Evolutionary conservation across 2,113 vertebrate genomes (phyloP).

Genomic region (Spea multiplicata): DNA sequence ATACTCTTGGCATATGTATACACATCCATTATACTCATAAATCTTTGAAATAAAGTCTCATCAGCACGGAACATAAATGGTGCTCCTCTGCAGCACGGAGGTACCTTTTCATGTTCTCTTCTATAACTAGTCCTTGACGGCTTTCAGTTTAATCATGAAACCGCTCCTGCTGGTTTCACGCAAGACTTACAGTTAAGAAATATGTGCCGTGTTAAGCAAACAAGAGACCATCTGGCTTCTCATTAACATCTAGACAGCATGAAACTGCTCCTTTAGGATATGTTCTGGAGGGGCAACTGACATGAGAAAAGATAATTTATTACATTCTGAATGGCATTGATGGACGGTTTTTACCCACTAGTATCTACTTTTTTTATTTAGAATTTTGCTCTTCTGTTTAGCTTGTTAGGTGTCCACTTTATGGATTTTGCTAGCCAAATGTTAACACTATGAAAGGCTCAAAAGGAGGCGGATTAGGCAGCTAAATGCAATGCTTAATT

Average conservation of each 20-base stretch:
- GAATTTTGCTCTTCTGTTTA: background rate
- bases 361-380: conserved; percentile 6
- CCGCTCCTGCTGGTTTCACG: conserved; percentile 23
- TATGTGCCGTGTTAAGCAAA: conserved; percentile 41
- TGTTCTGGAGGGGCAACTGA: conserved; percentile 20
- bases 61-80: conserved; percentile 30
- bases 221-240: conserved; percentile 39
- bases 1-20: conserved; percentile 9
- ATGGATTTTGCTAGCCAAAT: conserved; percentile 31
- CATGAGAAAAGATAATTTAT: conserved; percentile 10
- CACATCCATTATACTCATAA: conserved; percentile 14
- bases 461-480: conserved; percentile 36
- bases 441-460: conserved; percentile 27
- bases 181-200: conserved; percentile 21
- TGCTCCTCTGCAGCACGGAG: conserved; percentile 10
- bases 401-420: conserved; percentile 16
- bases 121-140: conserved; percentile 16
- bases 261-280: conserved; percentile 33
- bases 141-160: conserved; percentile 32
- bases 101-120: conserved; percentile 29
- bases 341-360: conserved; percentile 1
- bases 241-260: conserved; percentile 35
- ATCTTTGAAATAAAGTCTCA: conserved; percentile 2
- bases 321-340: conserved; percentile 2
- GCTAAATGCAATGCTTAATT: conserved; percentile 41